Conservation (phyloP, 1,140 invertebrate genomes). For the Leptonema lineaticorne region DNA sequence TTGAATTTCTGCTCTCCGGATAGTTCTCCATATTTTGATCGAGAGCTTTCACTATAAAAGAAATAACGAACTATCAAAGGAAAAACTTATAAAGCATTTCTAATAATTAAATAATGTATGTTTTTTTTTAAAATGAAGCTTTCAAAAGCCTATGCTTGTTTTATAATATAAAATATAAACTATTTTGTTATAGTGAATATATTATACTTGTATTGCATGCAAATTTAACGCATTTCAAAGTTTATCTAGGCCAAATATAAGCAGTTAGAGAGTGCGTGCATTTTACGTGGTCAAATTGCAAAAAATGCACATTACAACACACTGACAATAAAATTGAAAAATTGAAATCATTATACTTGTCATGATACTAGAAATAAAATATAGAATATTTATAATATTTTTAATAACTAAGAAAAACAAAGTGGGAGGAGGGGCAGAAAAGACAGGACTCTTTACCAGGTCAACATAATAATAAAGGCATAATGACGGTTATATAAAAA, state of each 20-base stretch:
- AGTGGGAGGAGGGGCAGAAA: constrained; percentile 38
- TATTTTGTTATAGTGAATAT: not conserved
- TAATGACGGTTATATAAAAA: constrained; percentile 2
- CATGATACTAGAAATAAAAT: too few species aligned
- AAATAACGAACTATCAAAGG: not conserved
- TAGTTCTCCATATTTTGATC: constrained; percentile 18
- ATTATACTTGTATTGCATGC: not conserved
- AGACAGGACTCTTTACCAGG: constrained; percentile 32
- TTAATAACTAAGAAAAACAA: too few species aligned
- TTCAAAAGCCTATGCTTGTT: too few species aligned
- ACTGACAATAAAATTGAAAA: too few species aligned
- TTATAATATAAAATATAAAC: not conserved
- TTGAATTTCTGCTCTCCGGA: constrained; percentile 31
- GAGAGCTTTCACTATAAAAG: constrained; percentile 22
- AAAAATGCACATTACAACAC: not conserved
- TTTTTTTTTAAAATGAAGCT: too few species aligned
- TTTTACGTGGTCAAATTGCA: not conserved
- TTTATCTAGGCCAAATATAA: constrained; percentile 2
- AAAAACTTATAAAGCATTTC: not conserved
- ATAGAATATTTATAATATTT: too few species aligned
- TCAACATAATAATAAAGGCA: constrained; percentile 15
- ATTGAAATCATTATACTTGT: too few species aligned
- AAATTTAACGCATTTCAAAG: not conserved
- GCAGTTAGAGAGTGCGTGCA: constrained; percentile 5
- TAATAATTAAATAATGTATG: not conserved